Evolutionary conservation across 2,797 vertebrate genomes (phyloP), one percentile per base, ranked within the genome.

Genomic region (Toxotes lorentzi): DNA sequence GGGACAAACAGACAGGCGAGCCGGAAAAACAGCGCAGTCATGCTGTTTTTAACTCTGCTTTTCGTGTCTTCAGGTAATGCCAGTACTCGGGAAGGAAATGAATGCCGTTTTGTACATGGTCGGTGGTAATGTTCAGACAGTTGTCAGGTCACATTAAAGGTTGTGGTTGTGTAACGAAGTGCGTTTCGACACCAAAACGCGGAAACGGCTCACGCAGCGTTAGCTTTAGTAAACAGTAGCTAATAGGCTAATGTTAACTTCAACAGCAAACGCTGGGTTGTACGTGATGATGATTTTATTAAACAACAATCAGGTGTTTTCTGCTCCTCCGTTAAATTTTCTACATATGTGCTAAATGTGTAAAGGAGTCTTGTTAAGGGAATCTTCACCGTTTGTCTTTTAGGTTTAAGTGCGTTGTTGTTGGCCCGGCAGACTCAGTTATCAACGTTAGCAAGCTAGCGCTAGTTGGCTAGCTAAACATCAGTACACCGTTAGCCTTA

Each of bases 51-150:
- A n/a, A 82, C 92, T 7, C 90, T 96, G 4, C 92, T 96, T 9
- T 92, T 96, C 47, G 82, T 95, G 5, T 86, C 94, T 16, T 81
- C 95, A 72, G 95, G 95, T 96, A 95, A 90, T 4, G 14, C 16
- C 13, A 7, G 6, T 35, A 7, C 4, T 0, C 1, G 2, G 0
- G 0, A 0, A 5, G 0, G 0, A 3, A 1, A 19, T 2, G 0
- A 9, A 4, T 0, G 0, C 1, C 11, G 30, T 14, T 23, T 54
- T 32, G 0, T 56, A 6, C 0, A 0, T 2, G 0, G 9, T 5
- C 2, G 0, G 5, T 2, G 2, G 7, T 7, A 4, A 0, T 14
- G 21, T 17, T 17, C 0, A 8, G 38, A 16, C 21, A 2, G 10
- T 1, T 45, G 21, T 50, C 19, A 0, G 2, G 9, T 24, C 3